Conservation (phyloP, 2,113 vertebrate species). For the Ceyx cyanopectus region DNA sequence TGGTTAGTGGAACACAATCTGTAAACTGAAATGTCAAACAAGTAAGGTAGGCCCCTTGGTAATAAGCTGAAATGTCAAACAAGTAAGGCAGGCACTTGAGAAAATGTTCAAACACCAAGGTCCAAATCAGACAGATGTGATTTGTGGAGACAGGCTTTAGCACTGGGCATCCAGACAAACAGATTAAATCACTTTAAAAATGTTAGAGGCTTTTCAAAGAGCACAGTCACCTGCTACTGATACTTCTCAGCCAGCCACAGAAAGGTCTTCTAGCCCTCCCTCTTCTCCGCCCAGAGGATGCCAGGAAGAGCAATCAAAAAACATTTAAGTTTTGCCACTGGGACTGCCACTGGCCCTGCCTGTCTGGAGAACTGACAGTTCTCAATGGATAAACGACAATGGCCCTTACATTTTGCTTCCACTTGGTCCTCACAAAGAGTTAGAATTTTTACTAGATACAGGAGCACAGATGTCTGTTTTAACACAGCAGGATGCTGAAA, state of each 20-base stretch:
- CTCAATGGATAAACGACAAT: no score
- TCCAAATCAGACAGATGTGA: not conserved
- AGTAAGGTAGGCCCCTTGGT: not conserved
- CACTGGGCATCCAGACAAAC: not conserved
- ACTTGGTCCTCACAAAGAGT: not conserved
- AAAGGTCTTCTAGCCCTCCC: no score
- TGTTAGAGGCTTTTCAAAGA: not conserved
- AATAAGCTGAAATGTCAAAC: not conserved
- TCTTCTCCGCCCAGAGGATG: not conserved
- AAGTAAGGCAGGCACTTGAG: not conserved
- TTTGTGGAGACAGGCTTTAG: not conserved
- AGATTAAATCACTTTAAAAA: not conserved
- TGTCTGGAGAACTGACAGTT: not conserved
- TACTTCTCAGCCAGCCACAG: no score
- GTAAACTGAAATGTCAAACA: not conserved
- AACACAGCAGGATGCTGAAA: no score
- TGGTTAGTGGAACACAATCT: not conserved
- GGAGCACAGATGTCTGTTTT: no score
- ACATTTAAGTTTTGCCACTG: not conserved
- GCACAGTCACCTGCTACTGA: not conserved
- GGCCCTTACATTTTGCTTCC: no score
- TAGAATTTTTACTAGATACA: no score
- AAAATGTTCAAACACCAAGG: not conserved
- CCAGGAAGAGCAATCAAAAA: not conserved
- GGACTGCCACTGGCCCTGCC: not conserved